These are phyloP conservation scores for Bergia puertoricense DNA, from an alignment of 92 coral and sea anemone genomes.

Conservation along the genomic window DNA sequence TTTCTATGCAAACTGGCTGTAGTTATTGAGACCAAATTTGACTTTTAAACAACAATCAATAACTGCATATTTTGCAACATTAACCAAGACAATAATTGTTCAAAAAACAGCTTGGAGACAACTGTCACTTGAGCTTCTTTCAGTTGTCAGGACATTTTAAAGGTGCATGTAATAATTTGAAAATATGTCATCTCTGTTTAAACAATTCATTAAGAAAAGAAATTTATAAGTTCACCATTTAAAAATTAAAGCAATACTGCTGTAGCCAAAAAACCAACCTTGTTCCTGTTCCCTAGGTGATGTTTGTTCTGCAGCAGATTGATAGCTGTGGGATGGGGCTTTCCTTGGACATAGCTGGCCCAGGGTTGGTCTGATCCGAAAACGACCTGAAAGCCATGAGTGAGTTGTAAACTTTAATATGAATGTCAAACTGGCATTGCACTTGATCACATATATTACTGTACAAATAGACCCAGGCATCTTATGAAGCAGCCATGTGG, in stretches of 20 bases:
- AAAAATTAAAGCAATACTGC: too few species aligned
- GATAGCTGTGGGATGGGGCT: slow-evolving; percentile 56
- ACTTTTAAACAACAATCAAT: too few species aligned
- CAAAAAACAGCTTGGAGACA: too few species aligned
- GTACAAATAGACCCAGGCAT: neutral
- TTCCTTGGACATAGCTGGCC: slow-evolving; percentile 84
- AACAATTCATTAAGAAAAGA: neutral
- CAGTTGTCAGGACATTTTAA: too few species aligned
- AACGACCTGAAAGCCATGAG: slow-evolving; percentile 56
- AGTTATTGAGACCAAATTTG: too few species aligned
- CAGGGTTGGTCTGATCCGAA: slow-evolving; percentile 83
- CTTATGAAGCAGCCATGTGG: neutral
- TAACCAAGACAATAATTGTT: too few species aligned
- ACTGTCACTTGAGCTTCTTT: too few species aligned
- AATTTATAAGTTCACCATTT: neutral
- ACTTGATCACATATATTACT: neutral
- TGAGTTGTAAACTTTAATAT: neutral
- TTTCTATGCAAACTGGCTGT: too few species aligned
- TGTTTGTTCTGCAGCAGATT: slow-evolving; percentile 15
- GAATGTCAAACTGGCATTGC: neutral
- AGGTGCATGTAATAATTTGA: too few species aligned
- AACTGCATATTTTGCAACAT: too few species aligned
- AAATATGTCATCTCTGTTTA: too few species aligned
- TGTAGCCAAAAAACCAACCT: neutral
- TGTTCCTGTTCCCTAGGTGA: neutral